Base-by-base conservation (phyloP, 2,888 invertebrate genomes). In the Alsophila aescularia region DNA sequence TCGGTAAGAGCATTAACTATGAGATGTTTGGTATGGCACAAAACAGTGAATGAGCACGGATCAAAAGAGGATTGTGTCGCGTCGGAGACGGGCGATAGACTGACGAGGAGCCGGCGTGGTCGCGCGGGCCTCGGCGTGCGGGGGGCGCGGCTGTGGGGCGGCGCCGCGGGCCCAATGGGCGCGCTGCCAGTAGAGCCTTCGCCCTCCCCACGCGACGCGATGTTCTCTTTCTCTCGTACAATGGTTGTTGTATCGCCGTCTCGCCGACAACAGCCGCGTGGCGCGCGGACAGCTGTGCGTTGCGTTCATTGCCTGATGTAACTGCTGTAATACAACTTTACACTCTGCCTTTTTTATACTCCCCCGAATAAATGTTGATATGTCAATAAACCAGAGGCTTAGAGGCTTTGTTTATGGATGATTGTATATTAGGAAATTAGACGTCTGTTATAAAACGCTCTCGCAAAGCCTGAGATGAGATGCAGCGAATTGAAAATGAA, bases 71-170 rank as follows among this genome's bases (percentile, higher is more conserved):
- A 87, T 85, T 85, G 79, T 85, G 73, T 84, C 91, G 84, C 90
- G 83, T 85, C 87, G 87, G 73, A 77, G 85, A 80, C 90, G 82
- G 71, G 77, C 89, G 89, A 77, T 81, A 80, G 87, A 91, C 91
- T 90, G 90, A 77, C 80, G 81, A 78, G 69, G 67, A 60, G 61
- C 67, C 66, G 70, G 64, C 75, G 75, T 64, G 79, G 58, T 68
- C 77, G 81, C 76, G 69, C 73, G 82, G 83, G 79, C 74, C 71
- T 81, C 75, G 80, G 69, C 52, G 70, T 61, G 79, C 75, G 82
- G 81, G 79, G 78, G 83, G 88, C 81, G 84, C 81, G 85, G 83
- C 73, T 60, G 66, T 59, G 76, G 85, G 87, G 87, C 87, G 88
- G 79, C 52, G 65, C 65, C 51, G 57, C 44, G 58, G 54, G 64